Evolutionary conservation across 1,140 invertebrate species (phyloP).

Genomic region (Neodiprion lecontei): DNA sequence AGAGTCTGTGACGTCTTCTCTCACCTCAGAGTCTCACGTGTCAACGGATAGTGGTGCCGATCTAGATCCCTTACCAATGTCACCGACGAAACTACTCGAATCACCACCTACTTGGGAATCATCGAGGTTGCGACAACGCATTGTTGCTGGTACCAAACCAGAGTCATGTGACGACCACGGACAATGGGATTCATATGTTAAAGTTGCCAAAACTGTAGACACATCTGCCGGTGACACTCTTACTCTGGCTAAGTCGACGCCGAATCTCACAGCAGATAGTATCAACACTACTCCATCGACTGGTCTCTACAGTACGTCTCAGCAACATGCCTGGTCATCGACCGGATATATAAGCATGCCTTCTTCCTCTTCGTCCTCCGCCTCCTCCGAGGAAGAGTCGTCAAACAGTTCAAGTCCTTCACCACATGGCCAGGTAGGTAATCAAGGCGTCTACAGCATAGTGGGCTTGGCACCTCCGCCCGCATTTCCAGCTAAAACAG

Average conservation of each 20-base stretch:
- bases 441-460: conserved; percentile 40
- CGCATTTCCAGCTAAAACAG: conserved; percentile 34
- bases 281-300: conserved; percentile 17
- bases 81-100: conserved; percentile 48
- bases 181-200: conserved; percentile 52
- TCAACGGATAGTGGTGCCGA: conserved; percentile 64
- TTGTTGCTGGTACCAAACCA: conserved; percentile 42
- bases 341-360: conserved; percentile 58
- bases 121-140: conserved; percentile 53
- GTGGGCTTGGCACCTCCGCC: conserved; percentile 41
- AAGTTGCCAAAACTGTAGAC: conserved; percentile 42
- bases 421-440: conserved; percentile 37
- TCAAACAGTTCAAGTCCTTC: conserved; percentile 51
- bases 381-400: conserved; percentile 48
- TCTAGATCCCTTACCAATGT: conserved; percentile 52
- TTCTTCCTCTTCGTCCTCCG: conserved; percentile 23
- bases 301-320: conserved; percentile 40
- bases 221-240: conserved; percentile 34
- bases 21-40: conserved; percentile 63
- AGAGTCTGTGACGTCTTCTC: conserved; percentile 65
- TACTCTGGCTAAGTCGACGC: conserved; percentile 52
- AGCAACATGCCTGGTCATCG: conserved; percentile 51
- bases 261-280: conserved; percentile 48
- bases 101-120: conserved; percentile 47
- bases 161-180: conserved; percentile 27